phyloP scores from a whole-genome alignment of 2,888 invertebrate species.

The Argyresthia albistria region DNA sequence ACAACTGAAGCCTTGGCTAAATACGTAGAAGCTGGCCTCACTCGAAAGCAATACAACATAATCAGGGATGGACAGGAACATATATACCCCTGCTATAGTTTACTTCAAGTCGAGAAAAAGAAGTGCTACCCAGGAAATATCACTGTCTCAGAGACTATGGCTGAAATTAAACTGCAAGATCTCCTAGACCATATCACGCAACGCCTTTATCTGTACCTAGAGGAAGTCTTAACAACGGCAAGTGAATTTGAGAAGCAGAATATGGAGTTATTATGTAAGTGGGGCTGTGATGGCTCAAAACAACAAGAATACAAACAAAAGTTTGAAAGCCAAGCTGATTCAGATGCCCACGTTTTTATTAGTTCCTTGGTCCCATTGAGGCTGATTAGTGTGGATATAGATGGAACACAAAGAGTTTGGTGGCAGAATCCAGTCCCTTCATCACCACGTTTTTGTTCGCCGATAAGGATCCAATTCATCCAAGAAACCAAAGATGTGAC shows the following conservation, averaged over 20 bases:
- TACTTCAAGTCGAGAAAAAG: too few species aligned
- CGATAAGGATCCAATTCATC: neutral
- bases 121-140: too few species aligned
- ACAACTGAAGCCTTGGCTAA: neutral
- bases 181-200: neutral
- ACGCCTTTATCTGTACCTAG: neutral
- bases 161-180: neutral
- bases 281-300: neutral
- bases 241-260: neutral
- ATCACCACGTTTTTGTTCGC: neutral
- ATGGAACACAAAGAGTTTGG: neutral
- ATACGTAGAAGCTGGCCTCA: constrained; percentile 5
- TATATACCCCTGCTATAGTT: constrained; percentile 5
- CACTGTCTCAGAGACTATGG: neutral
- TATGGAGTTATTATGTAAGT: neutral
- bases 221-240: neutral
- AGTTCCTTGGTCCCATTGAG: neutral
- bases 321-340: neutral
- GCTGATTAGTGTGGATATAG: neutral
- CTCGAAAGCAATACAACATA: constrained; percentile 8
- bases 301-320: constrained; percentile 1
- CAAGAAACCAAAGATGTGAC: neutral
- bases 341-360: neutral
- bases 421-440: neutral
- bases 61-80: constrained; percentile 1